phyloP scores from a whole-genome alignment of 2,113 vertebrate genomes.

The Coregonus clupeaformis region DNA sequence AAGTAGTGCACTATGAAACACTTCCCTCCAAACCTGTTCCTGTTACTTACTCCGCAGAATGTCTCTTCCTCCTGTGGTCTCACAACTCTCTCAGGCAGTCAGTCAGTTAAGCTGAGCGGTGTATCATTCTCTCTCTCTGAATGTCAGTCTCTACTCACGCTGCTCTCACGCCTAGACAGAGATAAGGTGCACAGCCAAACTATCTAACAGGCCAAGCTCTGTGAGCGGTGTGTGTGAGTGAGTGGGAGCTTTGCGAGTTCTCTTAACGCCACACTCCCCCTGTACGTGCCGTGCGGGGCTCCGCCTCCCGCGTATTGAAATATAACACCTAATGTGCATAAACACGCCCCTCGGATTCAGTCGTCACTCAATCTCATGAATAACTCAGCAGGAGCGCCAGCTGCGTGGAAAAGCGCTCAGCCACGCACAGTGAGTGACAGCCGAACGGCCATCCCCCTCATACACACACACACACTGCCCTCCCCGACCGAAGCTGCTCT shows the following conservation, averaged over 20 bases:
- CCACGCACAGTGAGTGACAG: constrained; percentile 18
- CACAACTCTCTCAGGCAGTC: neutral
- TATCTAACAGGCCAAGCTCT: no score
- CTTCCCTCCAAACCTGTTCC: neutral
- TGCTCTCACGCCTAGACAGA: neutral
- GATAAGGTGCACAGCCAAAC: neutral
- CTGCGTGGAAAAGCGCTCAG: neutral
- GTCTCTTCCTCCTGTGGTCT: neutral
- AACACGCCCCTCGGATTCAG: neutral
- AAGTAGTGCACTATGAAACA: neutral
- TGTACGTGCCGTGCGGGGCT: neutral
- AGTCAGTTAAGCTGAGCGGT: neutral
- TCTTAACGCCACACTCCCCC: neutral
- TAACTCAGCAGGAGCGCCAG: neutral
- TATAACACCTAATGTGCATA: neutral
- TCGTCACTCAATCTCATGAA: neutral
- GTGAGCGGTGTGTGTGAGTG: no score
- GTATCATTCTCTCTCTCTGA: neutral
- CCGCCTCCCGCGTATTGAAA: neutral
- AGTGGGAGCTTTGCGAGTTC: no score
- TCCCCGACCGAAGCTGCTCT: no score
- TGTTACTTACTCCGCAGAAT: no score
- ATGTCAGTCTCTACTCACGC: neutral
- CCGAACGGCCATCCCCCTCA: neutral
- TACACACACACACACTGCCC: neutral